These are phyloP conservation scores for Subacronicta megacephala DNA, from an alignment of 2,888 invertebrate species.

Conservation along the genomic window DNA sequence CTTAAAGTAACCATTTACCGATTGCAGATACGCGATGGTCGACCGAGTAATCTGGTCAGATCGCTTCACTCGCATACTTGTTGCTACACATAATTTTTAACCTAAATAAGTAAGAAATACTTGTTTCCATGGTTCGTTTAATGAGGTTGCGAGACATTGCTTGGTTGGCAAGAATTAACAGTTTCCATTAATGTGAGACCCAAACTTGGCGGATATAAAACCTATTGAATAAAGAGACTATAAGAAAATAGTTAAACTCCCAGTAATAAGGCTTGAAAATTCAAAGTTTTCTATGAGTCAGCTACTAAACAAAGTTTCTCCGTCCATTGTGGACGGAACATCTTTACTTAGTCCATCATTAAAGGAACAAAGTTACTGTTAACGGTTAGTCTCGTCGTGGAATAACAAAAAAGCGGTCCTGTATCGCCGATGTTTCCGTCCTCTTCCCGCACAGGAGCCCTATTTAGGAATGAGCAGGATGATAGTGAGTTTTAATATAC, in stretches of 20 bases:
- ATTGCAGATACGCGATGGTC: conserved; percentile 89
- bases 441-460: conserved; percentile 73
- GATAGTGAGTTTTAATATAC: conserved; percentile 77
- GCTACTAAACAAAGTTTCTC: conserved; percentile 54
- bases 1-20: conserved; percentile 88
- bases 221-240: conserved; percentile 11
- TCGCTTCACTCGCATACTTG: conserved; percentile 83
- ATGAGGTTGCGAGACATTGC: conserved; percentile 60
- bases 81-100: conserved; percentile 85
- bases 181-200: conserved; percentile 28
- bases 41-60: conserved; percentile 85
- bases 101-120: conserved; percentile 87
- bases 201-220: conserved; percentile 16
- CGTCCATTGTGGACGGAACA: conserved; percentile 60
- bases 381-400: conserved; percentile 81
- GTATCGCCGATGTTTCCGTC: conserved; percentile 74
- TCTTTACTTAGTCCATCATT: conserved; percentile 76
- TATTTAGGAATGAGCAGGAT: conserved; percentile 75
- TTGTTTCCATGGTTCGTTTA: conserved; percentile 78
- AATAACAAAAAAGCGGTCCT: conserved; percentile 85
- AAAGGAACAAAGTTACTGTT: conserved; percentile 80
- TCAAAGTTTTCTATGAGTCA: conserved; percentile 55
- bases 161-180: conserved; percentile 35
- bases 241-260: conserved; percentile 25
- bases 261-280: conserved; percentile 36